phyloP scores from a whole-genome alignment of 64 coral and sea anemone species.

The Catalaphyllia jardinei region DNA sequence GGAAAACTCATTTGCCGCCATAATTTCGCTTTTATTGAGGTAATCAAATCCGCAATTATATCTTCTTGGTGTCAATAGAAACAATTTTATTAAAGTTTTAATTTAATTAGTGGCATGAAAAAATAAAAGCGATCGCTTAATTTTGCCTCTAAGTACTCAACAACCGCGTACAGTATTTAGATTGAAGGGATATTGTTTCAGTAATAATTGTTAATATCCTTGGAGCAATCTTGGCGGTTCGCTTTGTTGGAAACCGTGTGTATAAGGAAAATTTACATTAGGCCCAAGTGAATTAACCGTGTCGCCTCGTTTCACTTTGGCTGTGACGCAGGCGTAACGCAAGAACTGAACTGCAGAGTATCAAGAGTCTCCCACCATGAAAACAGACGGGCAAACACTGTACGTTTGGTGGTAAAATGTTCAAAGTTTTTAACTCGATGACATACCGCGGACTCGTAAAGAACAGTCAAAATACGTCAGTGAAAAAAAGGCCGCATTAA shows the following conservation, averaged over 20 bases:
- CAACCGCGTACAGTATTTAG: constrained; percentile 71
- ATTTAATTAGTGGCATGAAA: constrained; percentile 95
- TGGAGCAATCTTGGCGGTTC: constrained; percentile 72
- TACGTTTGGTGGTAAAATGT: background rate
- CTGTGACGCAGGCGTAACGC: constrained; percentile 15
- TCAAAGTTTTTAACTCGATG: background rate
- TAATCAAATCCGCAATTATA: constrained; percentile 98
- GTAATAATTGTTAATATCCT: constrained; percentile 90
- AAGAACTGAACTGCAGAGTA: background rate
- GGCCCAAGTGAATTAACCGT: constrained; percentile 44
- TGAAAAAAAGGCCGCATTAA: constrained; percentile 30
- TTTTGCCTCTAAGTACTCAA: constrained; percentile 76
- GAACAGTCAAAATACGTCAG: constrained; percentile 34
- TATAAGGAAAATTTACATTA: constrained; percentile 73
- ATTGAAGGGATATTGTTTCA: constrained; percentile 88
- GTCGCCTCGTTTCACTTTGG: background rate
- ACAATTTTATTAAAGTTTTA: constrained; percentile 99
- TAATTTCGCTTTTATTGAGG: constrained; percentile 99
- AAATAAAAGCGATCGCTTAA: constrained; percentile 95
- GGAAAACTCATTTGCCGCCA: constrained; percentile 82
- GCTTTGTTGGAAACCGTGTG: constrained; percentile 73
- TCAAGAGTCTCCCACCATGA: background rate
- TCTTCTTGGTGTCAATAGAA: constrained; percentile 98
- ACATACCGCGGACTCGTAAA: background rate
- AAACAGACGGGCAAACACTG: background rate